phyloP scores from a whole-genome alignment of 2,113 vertebrate genomes.

The Morphnarchus princeps region DNA sequence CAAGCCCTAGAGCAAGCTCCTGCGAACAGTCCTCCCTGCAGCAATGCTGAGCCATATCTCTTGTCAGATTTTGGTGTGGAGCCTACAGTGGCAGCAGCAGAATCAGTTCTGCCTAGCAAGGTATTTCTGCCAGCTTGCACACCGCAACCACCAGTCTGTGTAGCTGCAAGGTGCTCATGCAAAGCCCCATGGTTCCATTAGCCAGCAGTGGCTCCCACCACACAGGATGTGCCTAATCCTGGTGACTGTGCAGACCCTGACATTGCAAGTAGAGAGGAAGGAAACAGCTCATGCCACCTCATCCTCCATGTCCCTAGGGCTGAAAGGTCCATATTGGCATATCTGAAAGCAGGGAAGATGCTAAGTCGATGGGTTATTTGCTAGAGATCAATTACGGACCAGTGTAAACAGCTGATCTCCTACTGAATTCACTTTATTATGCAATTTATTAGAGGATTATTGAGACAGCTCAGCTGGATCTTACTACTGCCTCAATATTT shows the following conservation, averaged over 20 bases:
- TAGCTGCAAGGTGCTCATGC: not conserved
- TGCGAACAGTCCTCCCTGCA: not conserved
- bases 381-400: not conserved
- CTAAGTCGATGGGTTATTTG: not conserved
- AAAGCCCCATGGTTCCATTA: not conserved
- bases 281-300: not conserved
- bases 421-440: not conserved
- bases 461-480: not conserved
- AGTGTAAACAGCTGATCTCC: not conserved
- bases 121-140: not conserved
- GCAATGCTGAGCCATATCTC: not conserved
- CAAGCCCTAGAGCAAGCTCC: not conserved
- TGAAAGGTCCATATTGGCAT: not conserved
- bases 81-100: not conserved
- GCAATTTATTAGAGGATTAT: not conserved
- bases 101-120: not conserved
- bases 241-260: not conserved
- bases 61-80: not conserved
- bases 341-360: not conserved
- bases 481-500: not conserved
- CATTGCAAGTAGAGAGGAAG: not conserved
- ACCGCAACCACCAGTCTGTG: fast-evolving
- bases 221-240: not conserved
- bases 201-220: not conserved
- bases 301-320: not conserved